Conservation (phyloP, 1,140 invertebrate genomes). For the Ceratosolen solmsi region DNA sequence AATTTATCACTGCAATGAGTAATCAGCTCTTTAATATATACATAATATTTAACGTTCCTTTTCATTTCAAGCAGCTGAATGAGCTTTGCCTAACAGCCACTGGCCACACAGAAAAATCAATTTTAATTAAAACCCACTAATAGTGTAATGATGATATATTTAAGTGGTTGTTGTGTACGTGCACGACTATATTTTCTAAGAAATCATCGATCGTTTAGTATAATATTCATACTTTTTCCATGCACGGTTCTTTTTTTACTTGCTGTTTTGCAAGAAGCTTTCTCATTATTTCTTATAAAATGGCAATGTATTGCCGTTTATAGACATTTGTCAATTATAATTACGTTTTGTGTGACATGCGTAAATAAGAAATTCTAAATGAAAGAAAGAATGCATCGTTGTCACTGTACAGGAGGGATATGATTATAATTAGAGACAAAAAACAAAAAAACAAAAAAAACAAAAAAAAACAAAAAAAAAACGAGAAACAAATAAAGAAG, state of each 20-base stretch:
- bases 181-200: neutral
- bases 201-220: neutral
- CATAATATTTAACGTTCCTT: neutral
- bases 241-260: neutral
- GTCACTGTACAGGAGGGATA: no score
- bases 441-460: no score
- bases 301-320: no score
- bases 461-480: no score
- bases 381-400: no score
- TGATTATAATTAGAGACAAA: no score
- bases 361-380: no score
- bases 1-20: neutral
- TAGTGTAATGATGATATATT: neutral
- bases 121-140: constrained; percentile 11
- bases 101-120: neutral
- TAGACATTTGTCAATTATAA: no score
- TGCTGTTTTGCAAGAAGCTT: neutral
- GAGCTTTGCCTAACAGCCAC: neutral
- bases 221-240: neutral
- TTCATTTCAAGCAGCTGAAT: neutral
- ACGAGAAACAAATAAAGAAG: no score
- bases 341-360: no score
- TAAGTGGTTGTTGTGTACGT: neutral
- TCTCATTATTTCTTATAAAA: no score
- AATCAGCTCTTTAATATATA: constrained; percentile 2